Base-by-base conservation (phyloP, 1,140 invertebrate species). In the Marisa cornuarietis region DNA sequence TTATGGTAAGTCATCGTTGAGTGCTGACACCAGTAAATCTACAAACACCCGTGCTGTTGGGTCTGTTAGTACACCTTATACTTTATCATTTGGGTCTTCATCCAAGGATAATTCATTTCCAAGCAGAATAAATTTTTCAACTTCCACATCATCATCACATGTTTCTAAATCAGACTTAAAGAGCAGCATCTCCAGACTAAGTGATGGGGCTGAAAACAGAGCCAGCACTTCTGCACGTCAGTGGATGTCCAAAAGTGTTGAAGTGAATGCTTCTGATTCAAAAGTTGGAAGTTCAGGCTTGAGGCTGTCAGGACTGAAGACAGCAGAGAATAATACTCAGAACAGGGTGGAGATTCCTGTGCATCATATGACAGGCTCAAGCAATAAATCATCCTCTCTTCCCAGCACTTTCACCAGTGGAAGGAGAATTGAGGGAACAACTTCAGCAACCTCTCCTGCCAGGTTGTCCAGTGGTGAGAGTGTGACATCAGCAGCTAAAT, bases 321-420 rank as follows among this genome's bases (percentile, higher is more conserved):
- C 61, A 54, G 62, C 14, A 13, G 76, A 77, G 24, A 77, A 52
- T 52, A 54, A 49, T 13, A 20, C 0, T 20, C 42, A 73, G 49
- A 73, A 22, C 54, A 54, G 71, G 20, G 63, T 77, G 49, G 76
- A 77, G 54, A 77, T 77, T 68, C 76, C 76, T 24, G 76, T 77
- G 18, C 76, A 77, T 8, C 76, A 77, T 77, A 63, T 69, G 16
- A 54, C 76, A 11, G 31, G 26, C 49, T 51, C 52, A 20, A 68
- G 22, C 52, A 31, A 31, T 24, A 68, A 68, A 24, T 68, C 65
- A 11, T 24, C 22, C 11, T 68, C 65, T n/a, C 24, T 65, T 51
- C 7, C 49, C 24, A 69, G 76, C 58, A 42, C 31, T 77, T 20
- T 20, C 18, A 20, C 11, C 52, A 65, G 52, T 65, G 68, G 51